These are phyloP conservation scores for Toxotes jaculatrix DNA, from an alignment of 2,113 vertebrate species.

Conservation along the genomic window DNA sequence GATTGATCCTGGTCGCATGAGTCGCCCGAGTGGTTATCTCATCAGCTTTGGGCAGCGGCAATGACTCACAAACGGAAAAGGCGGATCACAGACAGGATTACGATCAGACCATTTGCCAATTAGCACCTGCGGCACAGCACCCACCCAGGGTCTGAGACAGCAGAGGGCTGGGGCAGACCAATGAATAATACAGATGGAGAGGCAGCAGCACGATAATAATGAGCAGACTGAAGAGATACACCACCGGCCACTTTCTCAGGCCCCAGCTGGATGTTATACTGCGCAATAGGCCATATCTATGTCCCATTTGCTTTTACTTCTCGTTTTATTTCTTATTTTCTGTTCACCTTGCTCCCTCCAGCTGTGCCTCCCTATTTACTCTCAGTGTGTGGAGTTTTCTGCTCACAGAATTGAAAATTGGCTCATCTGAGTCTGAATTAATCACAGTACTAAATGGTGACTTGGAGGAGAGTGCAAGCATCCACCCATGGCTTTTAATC, in stretches of 20 bases:
- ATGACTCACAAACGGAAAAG: slow-evolving; percentile 9
- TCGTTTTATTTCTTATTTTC: slow-evolving; percentile 45
- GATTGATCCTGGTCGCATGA: slow-evolving; percentile 32
- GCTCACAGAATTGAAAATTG: slow-evolving; percentile 34
- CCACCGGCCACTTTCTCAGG: slow-evolving; percentile 13
- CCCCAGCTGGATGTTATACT: slow-evolving; percentile 52
- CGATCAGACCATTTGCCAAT: slow-evolving; percentile 60
- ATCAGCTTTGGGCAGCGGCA: slow-evolving; percentile 21
- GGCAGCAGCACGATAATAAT: slow-evolving; percentile 47
- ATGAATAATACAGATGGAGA: slow-evolving; percentile 46
- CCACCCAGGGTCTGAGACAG: slow-evolving; percentile 29
- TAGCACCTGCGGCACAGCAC: slow-evolving; percentile 34
- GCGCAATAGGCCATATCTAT: slow-evolving; percentile 35
- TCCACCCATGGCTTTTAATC: slow-evolving; percentile 60
- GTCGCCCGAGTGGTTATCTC: slow-evolving; percentile 35
- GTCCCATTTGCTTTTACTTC: slow-evolving; percentile 53
- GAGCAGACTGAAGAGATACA: slow-evolving; percentile 39
- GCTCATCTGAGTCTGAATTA: slow-evolving; percentile 49
- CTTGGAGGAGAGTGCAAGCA: slow-evolving; percentile 50
- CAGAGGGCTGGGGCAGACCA: background rate
- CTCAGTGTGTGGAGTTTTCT: slow-evolving; percentile 5
- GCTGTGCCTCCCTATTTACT: slow-evolving; percentile 32
- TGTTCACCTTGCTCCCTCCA: slow-evolving; percentile 3
- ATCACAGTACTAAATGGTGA: slow-evolving; percentile 60
- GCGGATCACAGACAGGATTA: slow-evolving; percentile 54